phyloP scores from a whole-genome alignment of 1,140 invertebrate genomes.

The Papilio polytes region DNA sequence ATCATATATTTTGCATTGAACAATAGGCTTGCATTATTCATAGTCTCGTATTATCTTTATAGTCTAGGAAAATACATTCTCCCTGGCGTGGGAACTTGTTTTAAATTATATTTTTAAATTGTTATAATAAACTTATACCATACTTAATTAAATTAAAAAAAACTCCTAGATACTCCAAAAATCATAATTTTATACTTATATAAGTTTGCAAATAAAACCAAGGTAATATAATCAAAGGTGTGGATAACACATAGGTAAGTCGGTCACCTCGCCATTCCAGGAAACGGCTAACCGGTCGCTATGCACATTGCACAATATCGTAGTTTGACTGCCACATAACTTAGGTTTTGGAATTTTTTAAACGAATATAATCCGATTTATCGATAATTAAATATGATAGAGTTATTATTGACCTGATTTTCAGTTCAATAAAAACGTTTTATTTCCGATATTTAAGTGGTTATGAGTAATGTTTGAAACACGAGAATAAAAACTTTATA shows the following conservation, averaged over 20 bases:
- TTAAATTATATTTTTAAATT: slow-evolving; percentile 1
- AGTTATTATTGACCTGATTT: slow-evolving; percentile 11
- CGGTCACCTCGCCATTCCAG: slow-evolving; percentile 52
- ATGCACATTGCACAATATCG: slow-evolving; percentile 44
- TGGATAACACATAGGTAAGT: slow-evolving; percentile 40
- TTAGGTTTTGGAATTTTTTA: not conserved
- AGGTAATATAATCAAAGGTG: not conserved
- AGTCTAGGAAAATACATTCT: not conserved
- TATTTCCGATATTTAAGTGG: slow-evolving; percentile 13
- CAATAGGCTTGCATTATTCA: not conserved
- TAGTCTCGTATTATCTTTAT: not conserved
- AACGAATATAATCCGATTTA: not conserved
- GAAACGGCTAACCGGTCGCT: slow-evolving; percentile 45
- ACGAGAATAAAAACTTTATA: not conserved
- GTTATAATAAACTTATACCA: not conserved
- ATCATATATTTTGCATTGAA: not conserved
- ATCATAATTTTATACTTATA: not conserved
- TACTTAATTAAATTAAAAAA: not conserved
- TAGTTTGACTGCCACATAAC: slow-evolving; percentile 44
- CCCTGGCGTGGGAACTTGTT: not conserved
- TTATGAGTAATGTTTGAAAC: not conserved
- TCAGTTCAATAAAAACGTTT: slow-evolving; percentile 1
- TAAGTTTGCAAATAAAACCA: slow-evolving; percentile 12
- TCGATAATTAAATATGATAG: not conserved
- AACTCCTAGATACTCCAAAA: not conserved